These are phyloP conservation scores for Caenorhabditis uteleia DNA, from an alignment of 2,888 invertebrate genomes.

Conservation along the genomic window DNA sequence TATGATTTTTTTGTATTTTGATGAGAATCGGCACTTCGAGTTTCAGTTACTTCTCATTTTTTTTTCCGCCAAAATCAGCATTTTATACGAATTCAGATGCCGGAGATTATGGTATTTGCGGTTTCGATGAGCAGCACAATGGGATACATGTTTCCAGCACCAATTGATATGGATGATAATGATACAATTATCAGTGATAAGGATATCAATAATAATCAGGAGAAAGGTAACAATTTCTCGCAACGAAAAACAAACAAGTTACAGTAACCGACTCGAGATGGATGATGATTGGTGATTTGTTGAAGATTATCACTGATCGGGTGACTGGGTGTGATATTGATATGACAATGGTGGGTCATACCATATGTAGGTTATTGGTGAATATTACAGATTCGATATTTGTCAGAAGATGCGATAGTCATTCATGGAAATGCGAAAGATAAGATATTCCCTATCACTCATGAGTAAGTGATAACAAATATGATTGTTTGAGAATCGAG, in stretches of 20 bases:
- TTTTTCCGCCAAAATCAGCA: not conserved
- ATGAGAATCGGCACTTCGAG: not conserved
- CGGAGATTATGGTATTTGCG: not conserved
- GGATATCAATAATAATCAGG: not conserved
- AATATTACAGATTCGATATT: too few relatives aligned
- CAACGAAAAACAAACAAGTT: too few relatives aligned
- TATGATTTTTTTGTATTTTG: not conserved
- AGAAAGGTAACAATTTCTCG: not conserved
- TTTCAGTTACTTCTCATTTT: not conserved
- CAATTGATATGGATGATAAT: not conserved
- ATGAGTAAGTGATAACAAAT: not conserved
- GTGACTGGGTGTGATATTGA: too few relatives aligned
- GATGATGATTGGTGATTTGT: too few relatives aligned
- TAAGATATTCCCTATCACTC: too few relatives aligned
- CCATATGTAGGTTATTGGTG: too few relatives aligned
- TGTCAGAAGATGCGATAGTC: too few relatives aligned
- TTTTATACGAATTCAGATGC: not conserved
- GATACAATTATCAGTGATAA: not conserved
- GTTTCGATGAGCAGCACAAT: slow-evolving; percentile 2
- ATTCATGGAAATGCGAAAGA: too few relatives aligned
- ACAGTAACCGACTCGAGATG: too few relatives aligned
- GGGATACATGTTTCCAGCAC: not conserved
- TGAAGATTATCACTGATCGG: too few relatives aligned
- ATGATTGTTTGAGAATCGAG: not conserved
- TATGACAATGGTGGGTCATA: too few relatives aligned